A percentile compares a stretch with the other conserved stretches of the same genome.
These are phyloP conservation scores for Perccottus glenii DNA, from an alignment of 2,113 vertebrate genomes.

Conservation along the genomic window DNA sequence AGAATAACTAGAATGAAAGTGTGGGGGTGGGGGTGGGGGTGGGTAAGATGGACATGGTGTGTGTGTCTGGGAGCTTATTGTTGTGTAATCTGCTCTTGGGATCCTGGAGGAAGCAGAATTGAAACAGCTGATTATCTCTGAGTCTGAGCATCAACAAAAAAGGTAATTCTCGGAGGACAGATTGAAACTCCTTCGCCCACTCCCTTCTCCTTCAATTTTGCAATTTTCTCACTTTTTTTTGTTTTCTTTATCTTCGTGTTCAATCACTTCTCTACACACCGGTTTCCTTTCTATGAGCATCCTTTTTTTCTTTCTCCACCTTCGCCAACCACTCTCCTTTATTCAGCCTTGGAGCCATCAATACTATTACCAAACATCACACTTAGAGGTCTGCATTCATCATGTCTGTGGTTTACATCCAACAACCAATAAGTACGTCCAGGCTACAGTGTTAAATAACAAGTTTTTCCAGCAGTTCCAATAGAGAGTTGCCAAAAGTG, in stretches of 20 bases:
- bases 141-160: slow-evolving; percentile 30
- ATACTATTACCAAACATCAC: too few relatives aligned
- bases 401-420: too few relatives aligned
- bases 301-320: slow-evolving; percentile 2
- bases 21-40: not conserved
- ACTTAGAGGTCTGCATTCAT: too few relatives aligned
- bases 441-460: too few relatives aligned
- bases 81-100: slow-evolving; percentile 47
- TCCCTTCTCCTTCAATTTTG: slow-evolving; percentile 25
- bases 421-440: too few relatives aligned
- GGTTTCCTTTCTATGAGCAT: not conserved
- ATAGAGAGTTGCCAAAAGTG: too few relatives aligned
- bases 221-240: slow-evolving; percentile 1
- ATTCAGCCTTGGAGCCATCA: not conserved
- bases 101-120: slow-evolving; percentile 51
- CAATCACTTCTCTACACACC: slow-evolving; percentile 6
- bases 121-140: slow-evolving; percentile 63
- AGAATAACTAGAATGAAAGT: not conserved
- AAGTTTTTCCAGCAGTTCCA: too few relatives aligned
- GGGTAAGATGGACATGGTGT: not conserved
- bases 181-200: slow-evolving; percentile 26
- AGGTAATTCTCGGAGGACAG: slow-evolving; percentile 53
- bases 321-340: not conserved
- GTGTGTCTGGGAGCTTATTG: slow-evolving; percentile 21
- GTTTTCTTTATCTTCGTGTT: slow-evolving; percentile 24